Evolutionary conservation across 1,140 invertebrate genomes (phyloP).

Genomic region (Aphaenogaster rudis): DNA sequence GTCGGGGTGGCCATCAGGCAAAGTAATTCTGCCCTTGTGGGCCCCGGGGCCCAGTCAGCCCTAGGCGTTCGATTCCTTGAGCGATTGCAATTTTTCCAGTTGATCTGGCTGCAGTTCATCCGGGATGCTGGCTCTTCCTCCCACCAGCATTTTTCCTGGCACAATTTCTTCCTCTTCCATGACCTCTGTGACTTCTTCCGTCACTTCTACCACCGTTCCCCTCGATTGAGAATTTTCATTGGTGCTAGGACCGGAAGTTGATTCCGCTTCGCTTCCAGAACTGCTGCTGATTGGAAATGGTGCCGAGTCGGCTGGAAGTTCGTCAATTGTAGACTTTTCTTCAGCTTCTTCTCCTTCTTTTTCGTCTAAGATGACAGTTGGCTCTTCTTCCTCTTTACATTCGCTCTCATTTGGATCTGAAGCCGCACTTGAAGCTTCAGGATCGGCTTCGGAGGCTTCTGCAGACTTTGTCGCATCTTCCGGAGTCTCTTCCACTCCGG

Average conservation of each 20-base stretch:
- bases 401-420: slow-evolving; percentile 69
- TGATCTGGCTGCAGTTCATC: slow-evolving; percentile 95
- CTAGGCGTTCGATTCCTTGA: slow-evolving; percentile 96
- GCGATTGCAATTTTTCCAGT: slow-evolving; percentile 93
- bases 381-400: slow-evolving; percentile 67
- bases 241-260: slow-evolving; percentile 88
- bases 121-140: slow-evolving; percentile 92
- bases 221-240: slow-evolving; percentile 88
- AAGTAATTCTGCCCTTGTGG: slow-evolving; percentile 80
- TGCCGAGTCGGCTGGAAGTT: slow-evolving; percentile 86
- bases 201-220: slow-evolving; percentile 78
- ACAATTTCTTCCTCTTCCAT: slow-evolving; percentile 88
- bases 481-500: slow-evolving; percentile 80
- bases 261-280: slow-evolving; percentile 88
- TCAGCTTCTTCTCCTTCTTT: slow-evolving; percentile 74
- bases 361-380: slow-evolving; percentile 69
- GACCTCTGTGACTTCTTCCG: slow-evolving; percentile 70
- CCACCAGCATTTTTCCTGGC: slow-evolving; percentile 90
- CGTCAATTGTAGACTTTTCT: slow-evolving; percentile 82
- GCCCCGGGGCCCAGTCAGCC: slow-evolving; percentile 84
- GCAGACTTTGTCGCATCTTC: slow-evolving; percentile 71
- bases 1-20: slow-evolving; percentile 85
- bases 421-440: slow-evolving; percentile 70
- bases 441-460: slow-evolving; percentile 67
- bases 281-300: slow-evolving; percentile 88